Evolutionary conservation across 2,113 vertebrate species (phyloP), one percentile per base, ranked within the genome.

Genomic region (Menura novaehollandiae): DNA sequence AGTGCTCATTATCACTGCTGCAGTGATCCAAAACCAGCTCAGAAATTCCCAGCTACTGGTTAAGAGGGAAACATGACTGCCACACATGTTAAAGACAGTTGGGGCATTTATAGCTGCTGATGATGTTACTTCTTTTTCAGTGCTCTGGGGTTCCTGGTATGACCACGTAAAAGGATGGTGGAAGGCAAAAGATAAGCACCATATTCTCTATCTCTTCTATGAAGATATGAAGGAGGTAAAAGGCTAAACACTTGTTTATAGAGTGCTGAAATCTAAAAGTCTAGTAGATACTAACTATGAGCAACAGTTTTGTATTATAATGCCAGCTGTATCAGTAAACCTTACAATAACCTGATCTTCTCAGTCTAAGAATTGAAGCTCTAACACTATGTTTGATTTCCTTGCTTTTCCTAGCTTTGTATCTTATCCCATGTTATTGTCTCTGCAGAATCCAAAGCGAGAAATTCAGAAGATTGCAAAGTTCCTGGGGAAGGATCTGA

Each of bases 151-250:
- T 8, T 98, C 98, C 94, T 98, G 98, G 98, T 97, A 98, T 55
- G 96, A 98, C 78, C 98, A 98, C 0, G 98, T 98, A n/a, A 98
- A 97, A 93, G 98, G 97, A 88, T 98, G 98, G 98, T 98, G 98
- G 98, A 96, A 97, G 13, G 95, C 88, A 18, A 98, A 97, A 90
- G 96, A 98, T 22, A 94, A 97, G 15, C 96, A 98, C 33, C 95
- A 13, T 52, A 96, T 98, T 71, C 98, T 98, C 66, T 98, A 98
- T 27, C 96, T 98, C 74, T 98, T 98, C 97, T 98, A 97, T 37
- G 98, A 98, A 95, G 98, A 98, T 46, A 97, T 98, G 95, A 98
- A 98, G 27, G 97, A 98, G 97, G 98, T 98, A 90, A 98, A 85
- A 52, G 33, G 23, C 32, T 74, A 59, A 46, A 73, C 16, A 2